Evolutionary conservation across 2,888 invertebrate species (phyloP).

Genomic region (Philaethria dido): DNA sequence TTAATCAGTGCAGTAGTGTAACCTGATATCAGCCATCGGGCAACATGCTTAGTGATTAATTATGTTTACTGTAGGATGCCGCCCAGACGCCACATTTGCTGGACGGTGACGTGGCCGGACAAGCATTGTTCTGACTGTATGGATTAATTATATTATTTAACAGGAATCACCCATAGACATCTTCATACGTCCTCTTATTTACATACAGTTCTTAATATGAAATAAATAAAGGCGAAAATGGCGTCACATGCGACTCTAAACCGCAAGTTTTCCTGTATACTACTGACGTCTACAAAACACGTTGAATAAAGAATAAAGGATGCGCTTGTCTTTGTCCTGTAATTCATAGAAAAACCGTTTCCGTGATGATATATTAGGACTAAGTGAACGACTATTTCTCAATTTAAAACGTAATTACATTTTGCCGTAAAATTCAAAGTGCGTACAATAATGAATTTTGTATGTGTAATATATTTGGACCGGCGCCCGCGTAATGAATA

Average conservation of each 20-base stretch:
- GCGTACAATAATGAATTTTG: slow-evolving; percentile 50
- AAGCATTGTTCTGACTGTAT: slow-evolving; percentile 59
- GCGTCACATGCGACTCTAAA: background rate
- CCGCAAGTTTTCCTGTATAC: slow-evolving; percentile 35
- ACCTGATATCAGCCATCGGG: slow-evolving; percentile 40
- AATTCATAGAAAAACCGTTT: slow-evolving; percentile 40
- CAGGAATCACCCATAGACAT: slow-evolving; percentile 41
- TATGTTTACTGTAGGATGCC: slow-evolving; percentile 64
- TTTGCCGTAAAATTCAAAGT: slow-evolving; percentile 52
- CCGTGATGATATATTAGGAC: slow-evolving; percentile 19
- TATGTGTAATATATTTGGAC: slow-evolving; percentile 57
- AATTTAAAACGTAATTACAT: slow-evolving; percentile 51
- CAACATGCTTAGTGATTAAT: slow-evolving; percentile 54
- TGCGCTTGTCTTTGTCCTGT: slow-evolving; percentile 41
- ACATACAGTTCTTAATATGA: slow-evolving; percentile 21
- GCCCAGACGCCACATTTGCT: slow-evolving; percentile 63
- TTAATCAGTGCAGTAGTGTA: slow-evolving; percentile 44
- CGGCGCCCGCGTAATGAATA: slow-evolving; percentile 52
- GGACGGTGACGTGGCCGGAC: slow-evolving; percentile 67
- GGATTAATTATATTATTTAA: slow-evolving; percentile 47
- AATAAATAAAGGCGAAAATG: slow-evolving; percentile 28
- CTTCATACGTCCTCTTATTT: background rate
- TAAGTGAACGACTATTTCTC: slow-evolving; percentile 27
- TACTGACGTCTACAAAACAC: slow-evolving; percentile 33
- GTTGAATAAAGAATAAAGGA: slow-evolving; percentile 39